Evolutionary conservation across 2,888 invertebrate genomes (phyloP).

Genomic region (Sarcophaga subvicina): DNA sequence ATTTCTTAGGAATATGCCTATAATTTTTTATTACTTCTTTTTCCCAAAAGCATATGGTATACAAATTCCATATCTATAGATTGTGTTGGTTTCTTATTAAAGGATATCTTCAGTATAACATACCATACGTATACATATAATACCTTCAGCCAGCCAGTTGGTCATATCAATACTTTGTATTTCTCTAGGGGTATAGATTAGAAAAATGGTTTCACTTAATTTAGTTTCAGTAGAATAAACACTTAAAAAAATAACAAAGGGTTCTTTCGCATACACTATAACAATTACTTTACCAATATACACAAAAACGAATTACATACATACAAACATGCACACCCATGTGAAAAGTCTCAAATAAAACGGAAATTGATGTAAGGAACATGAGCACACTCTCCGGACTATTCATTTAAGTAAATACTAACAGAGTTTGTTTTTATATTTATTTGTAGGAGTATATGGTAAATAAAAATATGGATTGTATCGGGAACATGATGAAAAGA

Average conservation of each 20-base stretch:
- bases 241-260: constrained; percentile 7
- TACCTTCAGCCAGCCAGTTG: background rate
- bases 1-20: no score
- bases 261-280: background rate
- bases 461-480: no score
- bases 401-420: background rate
- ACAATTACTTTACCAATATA: background rate
- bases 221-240: constrained; percentile 22
- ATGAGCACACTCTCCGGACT: background rate
- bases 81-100: no score
- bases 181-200: constrained; percentile 21
- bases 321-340: background rate
- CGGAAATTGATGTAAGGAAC: background rate
- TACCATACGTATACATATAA: no score
- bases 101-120: no score
- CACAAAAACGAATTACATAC: constrained; percentile 7
- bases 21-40: no score
- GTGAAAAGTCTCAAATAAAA: background rate
- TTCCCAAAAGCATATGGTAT: no score
- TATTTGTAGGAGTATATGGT: no score
- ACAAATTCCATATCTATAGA: no score
- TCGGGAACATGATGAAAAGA: no score
- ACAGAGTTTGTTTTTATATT: no score
- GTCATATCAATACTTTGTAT: background rate
- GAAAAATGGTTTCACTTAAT: constrained; percentile 32